Evolutionary conservation across 2,113 vertebrate species (phyloP).

Genomic region (Ochotona princeps): DNA sequence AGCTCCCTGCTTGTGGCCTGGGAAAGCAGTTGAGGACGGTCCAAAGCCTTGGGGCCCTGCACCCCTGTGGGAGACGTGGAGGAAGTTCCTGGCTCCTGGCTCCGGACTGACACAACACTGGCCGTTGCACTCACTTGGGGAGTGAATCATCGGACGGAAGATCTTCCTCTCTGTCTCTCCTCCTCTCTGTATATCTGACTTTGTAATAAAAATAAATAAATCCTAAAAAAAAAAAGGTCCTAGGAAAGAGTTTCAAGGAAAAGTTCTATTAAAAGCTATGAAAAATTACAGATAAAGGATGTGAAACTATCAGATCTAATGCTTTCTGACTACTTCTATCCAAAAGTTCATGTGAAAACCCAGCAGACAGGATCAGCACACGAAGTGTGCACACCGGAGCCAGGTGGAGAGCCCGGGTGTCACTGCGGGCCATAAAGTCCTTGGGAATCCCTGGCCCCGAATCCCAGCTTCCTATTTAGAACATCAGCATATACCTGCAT

Average conservation of each 20-base stretch:
- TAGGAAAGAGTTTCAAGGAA: neutral
- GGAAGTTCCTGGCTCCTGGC: too few species aligned
- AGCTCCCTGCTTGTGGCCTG: too few species aligned
- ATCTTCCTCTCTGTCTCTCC: too few species aligned
- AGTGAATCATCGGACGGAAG: too few species aligned
- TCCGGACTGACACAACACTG: too few species aligned
- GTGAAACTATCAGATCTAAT: neutral
- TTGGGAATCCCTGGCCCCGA: neutral
- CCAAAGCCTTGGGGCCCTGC: too few species aligned
- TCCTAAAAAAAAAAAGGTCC: neutral
- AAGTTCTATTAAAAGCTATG: constrained; percentile 8
- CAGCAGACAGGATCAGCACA: neutral
- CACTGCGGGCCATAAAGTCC: neutral
- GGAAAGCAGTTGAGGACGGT: too few species aligned
- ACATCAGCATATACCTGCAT: neutral
- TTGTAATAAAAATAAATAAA: neutral
- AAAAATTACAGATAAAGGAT: constrained; percentile 41
- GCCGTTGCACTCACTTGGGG: too few species aligned
- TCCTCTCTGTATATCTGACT: too few species aligned
- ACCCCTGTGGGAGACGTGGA: too few species aligned
- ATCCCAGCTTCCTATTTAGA: neutral
- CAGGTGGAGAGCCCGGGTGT: neutral
- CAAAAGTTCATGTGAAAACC: neutral
- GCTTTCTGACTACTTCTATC: constrained; percentile 21
- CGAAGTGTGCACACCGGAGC: neutral